Evolutionary conservation across 2,888 invertebrate genomes (phyloP).

Genomic region (Drosophila kambysellisi): DNA sequence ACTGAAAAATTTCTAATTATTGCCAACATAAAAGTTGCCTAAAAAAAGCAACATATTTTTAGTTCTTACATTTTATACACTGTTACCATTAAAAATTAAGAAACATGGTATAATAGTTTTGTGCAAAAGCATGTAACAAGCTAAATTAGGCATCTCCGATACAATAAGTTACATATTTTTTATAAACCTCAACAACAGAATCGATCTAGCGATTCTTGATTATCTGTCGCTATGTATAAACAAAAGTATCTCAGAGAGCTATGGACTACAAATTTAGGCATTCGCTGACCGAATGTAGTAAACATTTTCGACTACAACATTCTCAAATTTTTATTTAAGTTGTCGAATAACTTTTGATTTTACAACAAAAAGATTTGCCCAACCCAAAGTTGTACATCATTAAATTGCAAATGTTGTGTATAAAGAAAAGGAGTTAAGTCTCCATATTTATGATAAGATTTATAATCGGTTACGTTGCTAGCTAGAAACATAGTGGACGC

Average conservation of each 20-base stretch:
- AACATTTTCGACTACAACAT: not conserved
- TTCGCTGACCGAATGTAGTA: no score
- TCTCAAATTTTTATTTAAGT: not conserved
- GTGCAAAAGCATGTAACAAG: not conserved
- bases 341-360: not conserved
- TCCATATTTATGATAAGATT: not conserved
- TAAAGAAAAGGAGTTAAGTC: not conserved
- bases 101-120: not conserved
- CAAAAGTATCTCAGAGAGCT: no score
- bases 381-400: not conserved
- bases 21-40: not conserved
- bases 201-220: not conserved
- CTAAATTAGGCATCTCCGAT: not conserved
- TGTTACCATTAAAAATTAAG: not conserved
- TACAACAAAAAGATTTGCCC: not conserved
- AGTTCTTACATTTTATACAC: not conserved
- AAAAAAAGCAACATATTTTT: not conserved
- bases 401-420: not conserved
- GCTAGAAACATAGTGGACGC: not conserved
- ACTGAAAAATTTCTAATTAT: constrained; percentile 1
- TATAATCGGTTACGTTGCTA: not conserved
- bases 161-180: not conserved
- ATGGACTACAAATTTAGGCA: no score
- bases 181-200: no score
- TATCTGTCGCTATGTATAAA: not conserved